Evolutionary conservation across 2,888 invertebrate species (phyloP), one percentile per base, ranked within the genome.

Genomic region (Charanyca ferruginea): DNA sequence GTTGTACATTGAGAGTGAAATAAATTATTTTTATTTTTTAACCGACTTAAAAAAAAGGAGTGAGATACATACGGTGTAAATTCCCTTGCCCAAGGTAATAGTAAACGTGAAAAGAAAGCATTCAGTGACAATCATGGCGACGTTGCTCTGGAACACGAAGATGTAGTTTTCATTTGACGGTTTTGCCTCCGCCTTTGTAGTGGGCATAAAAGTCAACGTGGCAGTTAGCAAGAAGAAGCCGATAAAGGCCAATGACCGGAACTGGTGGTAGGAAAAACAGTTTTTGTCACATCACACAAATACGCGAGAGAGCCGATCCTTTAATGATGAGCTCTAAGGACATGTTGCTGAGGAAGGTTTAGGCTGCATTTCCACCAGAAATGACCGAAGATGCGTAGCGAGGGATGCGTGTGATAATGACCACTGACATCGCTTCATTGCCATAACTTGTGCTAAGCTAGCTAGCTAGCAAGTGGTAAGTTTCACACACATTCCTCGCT

Each of bases 341-440:
- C 35, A 89, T 94, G 47, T 82, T 96, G 16, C 81, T 97, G 51
- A 96, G 97, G 65, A 97, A 98, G 72, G 93, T 99, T 16, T 97
- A 98, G 78, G 93, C 98, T 1, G 99, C 99, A 90, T 97, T 98
- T 0, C 99, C 99, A n/a, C n/a, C n/a, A n/a, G n/a, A n/a, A n/a
- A n/a, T n/a, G n/a, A n/a, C n/a, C n/a, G n/a, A n/a, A n/a, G n/a
- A n/a, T n/a, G n/a, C n/a, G n/a, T n/a, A n/a, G n/a, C n/a, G n/a
- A n/a, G n/a, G n/a, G n/a, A n/a, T n/a, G n/a, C n/a, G n/a, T n/a
- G n/a, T n/a, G n/a, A n/a, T n/a, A n/a, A n/a, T n/a, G n/a, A n/a
- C n/a, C n/a, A n/a, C n/a, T n/a, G n/a, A n/a, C n/a, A n/a, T n/a
- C n/a, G n/a, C n/a, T n/a, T n/a, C n/a, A n/a, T n/a, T n/a, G n/a